A percentile compares a stretch with the other conserved stretches of the same genome.
These are phyloP conservation scores for Takifugu ocellatus DNA, from an alignment of 2,797 vertebrate genomes.

Conservation along the genomic window DNA sequence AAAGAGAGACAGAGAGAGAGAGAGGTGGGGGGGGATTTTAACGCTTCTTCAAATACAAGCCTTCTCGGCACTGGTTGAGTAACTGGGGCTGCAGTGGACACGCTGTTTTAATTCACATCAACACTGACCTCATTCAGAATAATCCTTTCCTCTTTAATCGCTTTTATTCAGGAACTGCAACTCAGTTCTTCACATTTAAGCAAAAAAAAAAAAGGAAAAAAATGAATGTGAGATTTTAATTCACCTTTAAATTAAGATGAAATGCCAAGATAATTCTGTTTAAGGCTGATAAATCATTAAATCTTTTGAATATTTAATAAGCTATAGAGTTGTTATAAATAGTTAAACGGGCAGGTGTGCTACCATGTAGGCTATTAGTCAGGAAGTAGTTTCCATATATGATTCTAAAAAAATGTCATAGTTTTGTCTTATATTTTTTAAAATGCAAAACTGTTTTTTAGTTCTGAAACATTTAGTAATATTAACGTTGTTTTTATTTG, in stretches of 20 bases:
- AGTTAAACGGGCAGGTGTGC: neutral
- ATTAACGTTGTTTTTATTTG: too few species aligned
- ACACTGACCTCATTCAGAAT: conserved; percentile 75
- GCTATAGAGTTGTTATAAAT: neutral
- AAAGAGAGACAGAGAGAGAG: conserved; percentile 37
- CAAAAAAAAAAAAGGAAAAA: conserved; percentile 44
- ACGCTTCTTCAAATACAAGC: conserved; percentile 65
- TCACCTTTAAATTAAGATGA: too few species aligned
- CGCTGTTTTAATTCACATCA: conserved; percentile 73
- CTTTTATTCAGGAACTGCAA: conserved; percentile 62
- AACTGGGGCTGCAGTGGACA: conserved; percentile 72
- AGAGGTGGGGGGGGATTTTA: conserved; percentile 52
- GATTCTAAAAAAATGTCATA: neutral
- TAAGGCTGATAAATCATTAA: too few species aligned
- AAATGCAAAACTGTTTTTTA: too few species aligned
- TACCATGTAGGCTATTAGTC: neutral
- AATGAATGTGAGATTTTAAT: neutral
- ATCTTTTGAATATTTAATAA: neutral
- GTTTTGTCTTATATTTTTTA: neutral
- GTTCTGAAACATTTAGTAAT: too few species aligned
- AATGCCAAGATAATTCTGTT: too few species aligned
- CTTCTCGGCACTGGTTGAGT: conserved; percentile 68
- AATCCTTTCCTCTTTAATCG: conserved; percentile 72
- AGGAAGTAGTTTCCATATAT: neutral
- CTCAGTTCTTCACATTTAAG: conserved; percentile 65